Evolutionary conservation across 2,797 vertebrate genomes (phyloP).

Genomic region (Serranus cabrilla): DNA sequence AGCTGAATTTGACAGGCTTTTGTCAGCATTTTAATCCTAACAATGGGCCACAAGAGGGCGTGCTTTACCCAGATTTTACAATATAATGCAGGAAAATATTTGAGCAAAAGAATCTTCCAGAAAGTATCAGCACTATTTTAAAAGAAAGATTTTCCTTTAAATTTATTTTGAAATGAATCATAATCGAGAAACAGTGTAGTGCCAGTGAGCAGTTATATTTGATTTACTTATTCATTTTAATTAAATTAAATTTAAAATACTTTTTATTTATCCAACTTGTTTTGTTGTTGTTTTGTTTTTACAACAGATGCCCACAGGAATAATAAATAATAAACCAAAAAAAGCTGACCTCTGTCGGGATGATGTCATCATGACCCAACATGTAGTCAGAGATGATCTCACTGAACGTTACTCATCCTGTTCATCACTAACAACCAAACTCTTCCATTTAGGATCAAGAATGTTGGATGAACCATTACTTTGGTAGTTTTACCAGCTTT

Average conservation of each 20-base stretch:
- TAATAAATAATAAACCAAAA: neutral
- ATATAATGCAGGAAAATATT: neutral
- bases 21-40: slow-evolving; percentile 8
- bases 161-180: neutral
- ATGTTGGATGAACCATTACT: neutral
- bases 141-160: neutral
- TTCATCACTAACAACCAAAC: slow-evolving; percentile 19
- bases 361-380: slow-evolving; percentile 42
- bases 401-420: slow-evolving; percentile 34
- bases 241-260: neutral
- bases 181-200: neutral
- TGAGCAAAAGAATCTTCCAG: neutral
- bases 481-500: neutral
- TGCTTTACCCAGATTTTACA: slow-evolving; percentile 1
- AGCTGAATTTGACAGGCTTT: neutral
- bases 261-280: neutral
- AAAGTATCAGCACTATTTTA: neutral
- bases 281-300: no score
- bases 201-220: neutral
- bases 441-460: neutral
- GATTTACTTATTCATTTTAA: no score
- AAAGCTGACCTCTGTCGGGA: neutral
- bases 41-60: neutral
- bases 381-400: slow-evolving; percentile 36
- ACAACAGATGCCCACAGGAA: neutral